Evolutionary conservation across 2,797 vertebrate species (phyloP), one percentile per base, ranked within the genome.

Genomic region (Fistularia commersonii): DNA sequence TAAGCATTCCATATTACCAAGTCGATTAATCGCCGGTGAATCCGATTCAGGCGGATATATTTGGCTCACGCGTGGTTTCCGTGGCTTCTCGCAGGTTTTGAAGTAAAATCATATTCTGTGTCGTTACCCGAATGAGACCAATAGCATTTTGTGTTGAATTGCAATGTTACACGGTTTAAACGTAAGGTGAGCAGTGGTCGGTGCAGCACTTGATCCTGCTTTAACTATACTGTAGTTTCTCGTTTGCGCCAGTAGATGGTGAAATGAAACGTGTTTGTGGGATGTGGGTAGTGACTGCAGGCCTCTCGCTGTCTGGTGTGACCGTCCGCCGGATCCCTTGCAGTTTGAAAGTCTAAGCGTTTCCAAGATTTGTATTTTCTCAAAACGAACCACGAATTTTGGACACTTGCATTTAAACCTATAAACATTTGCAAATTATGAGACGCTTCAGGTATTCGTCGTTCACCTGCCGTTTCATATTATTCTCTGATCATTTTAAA

Each of bases 171-270:
- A 23, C 23, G 23, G 23, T 23, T 2, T 2, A 23, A 23, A 23
- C 23, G 3, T 13, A 34, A 38, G 11, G 6, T 12, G 41, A 8
- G 7, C 31, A 23, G 8, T 45, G 31, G 15, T 8, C 2, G 1
- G 23, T 31, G 9, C 32, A n/a, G 35, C 23, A 23, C 23, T 23
- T 6, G 35, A 10, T 36, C 7, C 7, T 7, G 8, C 32, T n/a
- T n/a, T 45, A 14, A n/a, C 43, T 46, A 5, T 0, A 0, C 54
- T 79, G 79, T 31, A 78, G 74, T 81, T 44, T 45, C 61, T 61
- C 39, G 11, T 42, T 40, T 51, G 41, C 5, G 57, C 87, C 89
- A 89, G 87, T 67, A 90, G 89, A 87, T 81, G 89, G 89, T 36
- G 81, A 76, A 85, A 79, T 62, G 72, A 74, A 84, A 74, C 84